These are phyloP conservation scores for Podarcis lilfordi DNA, from an alignment of 2,797 vertebrate species.

Conservation along the genomic window DNA sequence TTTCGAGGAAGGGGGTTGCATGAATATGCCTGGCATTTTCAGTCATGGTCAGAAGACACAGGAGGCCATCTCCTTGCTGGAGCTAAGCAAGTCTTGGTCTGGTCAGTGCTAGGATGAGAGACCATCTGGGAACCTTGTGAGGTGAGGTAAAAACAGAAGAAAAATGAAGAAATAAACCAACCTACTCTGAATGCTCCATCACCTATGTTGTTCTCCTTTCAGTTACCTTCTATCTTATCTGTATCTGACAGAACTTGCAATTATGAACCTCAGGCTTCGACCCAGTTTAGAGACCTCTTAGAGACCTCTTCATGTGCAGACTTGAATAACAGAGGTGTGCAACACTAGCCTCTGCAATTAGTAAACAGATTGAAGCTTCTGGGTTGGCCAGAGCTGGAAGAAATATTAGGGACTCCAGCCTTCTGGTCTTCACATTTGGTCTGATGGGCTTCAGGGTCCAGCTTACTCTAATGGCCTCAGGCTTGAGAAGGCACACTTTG, in stretches of 20 bases:
- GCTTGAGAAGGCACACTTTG: not conserved
- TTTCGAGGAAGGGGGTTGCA: not conserved
- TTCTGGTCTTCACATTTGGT: not conserved
- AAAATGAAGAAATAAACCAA: not conserved
- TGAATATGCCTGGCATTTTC: not conserved
- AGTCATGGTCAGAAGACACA: not conserved
- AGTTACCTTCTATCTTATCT: not conserved
- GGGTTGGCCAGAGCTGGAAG: not conserved
- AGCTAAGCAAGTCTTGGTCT: too few species aligned
- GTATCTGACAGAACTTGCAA: not conserved
- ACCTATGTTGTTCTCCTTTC: not conserved
- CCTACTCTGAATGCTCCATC: not conserved
- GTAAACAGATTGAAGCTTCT: not conserved
- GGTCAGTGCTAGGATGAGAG: too few species aligned
- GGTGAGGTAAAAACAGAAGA: too few species aligned
- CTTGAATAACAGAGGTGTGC: not conserved
- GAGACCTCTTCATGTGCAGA: not conserved
- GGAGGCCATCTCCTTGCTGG: too few species aligned
- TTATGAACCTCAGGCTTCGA: not conserved
- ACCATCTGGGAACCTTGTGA: too few species aligned
- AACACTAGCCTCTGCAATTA: not conserved
- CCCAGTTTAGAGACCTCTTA: not conserved
- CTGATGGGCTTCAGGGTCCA: not conserved
- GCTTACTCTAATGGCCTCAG: not conserved
- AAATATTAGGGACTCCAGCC: too few species aligned